Conservation (phyloP, 2,888 invertebrate genomes). For the Ormyrus pomaceus region DNA sequence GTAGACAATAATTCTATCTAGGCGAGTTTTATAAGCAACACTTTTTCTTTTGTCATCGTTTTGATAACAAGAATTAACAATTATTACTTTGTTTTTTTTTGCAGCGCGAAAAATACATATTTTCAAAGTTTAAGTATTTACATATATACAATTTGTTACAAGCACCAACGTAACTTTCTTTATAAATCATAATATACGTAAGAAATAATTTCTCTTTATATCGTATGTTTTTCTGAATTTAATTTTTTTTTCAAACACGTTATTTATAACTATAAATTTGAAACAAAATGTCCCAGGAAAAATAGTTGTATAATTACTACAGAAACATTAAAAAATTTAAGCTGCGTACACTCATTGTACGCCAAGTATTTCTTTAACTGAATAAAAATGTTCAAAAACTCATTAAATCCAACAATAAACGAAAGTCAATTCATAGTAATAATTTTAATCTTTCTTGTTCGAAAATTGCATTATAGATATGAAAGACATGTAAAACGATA, state of each 20-base stretch:
- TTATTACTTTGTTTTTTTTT: slow-evolving; percentile 14
- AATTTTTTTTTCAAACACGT: slow-evolving; percentile 1
- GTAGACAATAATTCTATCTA: slow-evolving; percentile 46
- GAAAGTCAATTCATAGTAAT: neutral
- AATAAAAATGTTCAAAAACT: neutral
- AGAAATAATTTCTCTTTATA: too few species aligned
- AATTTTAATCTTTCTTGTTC: too few species aligned
- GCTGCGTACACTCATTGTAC: too few species aligned
- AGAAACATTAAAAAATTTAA: slow-evolving; percentile 9
- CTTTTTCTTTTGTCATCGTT: slow-evolving; percentile 33
- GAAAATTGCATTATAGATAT: too few species aligned
- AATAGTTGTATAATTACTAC: slow-evolving; percentile 5
- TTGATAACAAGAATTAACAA: slow-evolving; percentile 54
- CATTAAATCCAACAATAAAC: neutral
- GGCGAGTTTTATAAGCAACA: slow-evolving; percentile 45
- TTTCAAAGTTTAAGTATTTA: slow-evolving; percentile 48
- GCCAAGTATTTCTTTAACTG: too few species aligned
- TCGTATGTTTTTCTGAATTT: neutral
- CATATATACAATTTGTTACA: slow-evolving; percentile 55
- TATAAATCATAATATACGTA: slow-evolving; percentile 8
- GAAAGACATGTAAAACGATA: too few species aligned
- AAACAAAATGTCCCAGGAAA: slow-evolving; percentile 22
- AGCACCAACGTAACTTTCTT: slow-evolving; percentile 46
- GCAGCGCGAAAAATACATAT: slow-evolving; percentile 48
- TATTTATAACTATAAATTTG: neutral